phyloP scores from a whole-genome alignment of 2,888 invertebrate species.

The Lithosia quadra region DNA sequence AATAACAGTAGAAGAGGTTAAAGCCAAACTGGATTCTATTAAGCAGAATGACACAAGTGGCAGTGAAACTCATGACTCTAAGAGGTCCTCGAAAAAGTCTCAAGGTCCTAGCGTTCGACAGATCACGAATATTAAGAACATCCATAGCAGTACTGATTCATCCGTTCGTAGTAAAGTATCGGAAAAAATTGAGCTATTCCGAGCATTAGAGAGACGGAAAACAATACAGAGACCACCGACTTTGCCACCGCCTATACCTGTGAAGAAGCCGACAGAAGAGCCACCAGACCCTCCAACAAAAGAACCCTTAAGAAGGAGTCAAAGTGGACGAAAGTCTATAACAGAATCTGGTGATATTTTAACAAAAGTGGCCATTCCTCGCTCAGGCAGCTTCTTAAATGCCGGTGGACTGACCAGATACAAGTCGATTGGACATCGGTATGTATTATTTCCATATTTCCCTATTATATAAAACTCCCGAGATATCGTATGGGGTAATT shows the following conservation, averaged over 20 bases:
- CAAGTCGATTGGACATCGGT: slow-evolving; percentile 90
- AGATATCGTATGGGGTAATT: slow-evolving; percentile 56
- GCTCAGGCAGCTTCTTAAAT: slow-evolving; percentile 94
- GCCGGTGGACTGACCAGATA: slow-evolving; percentile 92
- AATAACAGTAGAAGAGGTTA: slow-evolving; percentile 85
- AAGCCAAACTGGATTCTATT: slow-evolving; percentile 86
- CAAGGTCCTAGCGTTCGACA: slow-evolving; percentile 56
- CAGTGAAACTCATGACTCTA: slow-evolving; percentile 85
- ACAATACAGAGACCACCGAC: slow-evolving; percentile 82
- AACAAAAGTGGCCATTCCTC: slow-evolving; percentile 94
- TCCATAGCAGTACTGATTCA: slow-evolving; percentile 74
- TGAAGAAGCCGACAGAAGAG: slow-evolving; percentile 69
- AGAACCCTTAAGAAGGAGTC: slow-evolving; percentile 79
- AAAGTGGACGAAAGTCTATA: slow-evolving; percentile 80
- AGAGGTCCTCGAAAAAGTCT: slow-evolving; percentile 73
- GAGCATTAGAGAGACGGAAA: slow-evolving; percentile 80
- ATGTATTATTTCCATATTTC: slow-evolving; percentile 64
- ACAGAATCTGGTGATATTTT: slow-evolving; percentile 92
- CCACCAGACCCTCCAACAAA: slow-evolving; percentile 63
- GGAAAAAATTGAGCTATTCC: slow-evolving; percentile 83
- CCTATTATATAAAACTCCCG: slow-evolving; percentile 53
- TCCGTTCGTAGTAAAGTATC: slow-evolving; percentile 84
- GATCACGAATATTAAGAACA: slow-evolving; percentile 57
- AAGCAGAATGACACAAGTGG: slow-evolving; percentile 78
- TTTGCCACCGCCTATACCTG: slow-evolving; percentile 81